These are phyloP conservation scores for Harpagoxenus sublaevis DNA, from an alignment of 2,888 invertebrate species.

Conservation along the genomic window DNA sequence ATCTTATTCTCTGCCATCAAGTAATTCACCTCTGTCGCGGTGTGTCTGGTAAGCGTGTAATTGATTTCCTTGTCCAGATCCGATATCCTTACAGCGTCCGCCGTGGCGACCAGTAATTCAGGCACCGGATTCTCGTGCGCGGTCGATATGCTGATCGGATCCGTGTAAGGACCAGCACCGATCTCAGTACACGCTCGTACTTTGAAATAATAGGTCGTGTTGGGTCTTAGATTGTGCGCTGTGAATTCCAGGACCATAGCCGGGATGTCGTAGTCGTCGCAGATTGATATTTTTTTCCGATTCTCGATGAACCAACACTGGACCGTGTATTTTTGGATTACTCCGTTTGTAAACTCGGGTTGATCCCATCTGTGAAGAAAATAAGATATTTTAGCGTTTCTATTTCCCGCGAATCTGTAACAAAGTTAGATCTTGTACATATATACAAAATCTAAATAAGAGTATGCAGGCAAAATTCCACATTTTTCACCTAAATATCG, in stretches of 20 bases:
- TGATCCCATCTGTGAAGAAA: conserved; percentile 93
- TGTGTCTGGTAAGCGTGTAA: conserved; percentile 89
- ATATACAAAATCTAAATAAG: background rate
- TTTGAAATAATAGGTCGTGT: conserved; percentile 90
- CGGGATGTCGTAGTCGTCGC: conserved; percentile 87
- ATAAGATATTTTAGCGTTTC: background rate
- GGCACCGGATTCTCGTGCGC: conserved; percentile 93
- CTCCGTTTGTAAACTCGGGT: conserved; percentile 92
- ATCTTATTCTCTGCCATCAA: conserved; percentile 91
- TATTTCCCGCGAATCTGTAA: background rate
- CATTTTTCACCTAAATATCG: conserved; percentile 79
- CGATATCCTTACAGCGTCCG: conserved; percentile 91
- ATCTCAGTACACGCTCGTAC: conserved; percentile 93
- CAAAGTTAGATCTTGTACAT: background rate
- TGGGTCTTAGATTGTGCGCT: conserved; percentile 88
- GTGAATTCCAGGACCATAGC: conserved; percentile 88
- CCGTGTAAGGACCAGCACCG: conserved; percentile 91
- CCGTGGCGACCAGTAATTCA: conserved; percentile 91
- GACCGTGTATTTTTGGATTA: conserved; percentile 91
- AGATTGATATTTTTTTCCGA: conserved; percentile 86
- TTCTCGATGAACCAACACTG: conserved; percentile 88
- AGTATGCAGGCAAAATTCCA: background rate
- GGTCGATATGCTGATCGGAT: conserved; percentile 89
- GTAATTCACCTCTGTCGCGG: conserved; percentile 90
- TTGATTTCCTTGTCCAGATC: conserved; percentile 92